These are phyloP conservation scores for Chaetodon trifasciatus DNA, from an alignment of 2,797 vertebrate genomes.

Conservation along the genomic window DNA sequence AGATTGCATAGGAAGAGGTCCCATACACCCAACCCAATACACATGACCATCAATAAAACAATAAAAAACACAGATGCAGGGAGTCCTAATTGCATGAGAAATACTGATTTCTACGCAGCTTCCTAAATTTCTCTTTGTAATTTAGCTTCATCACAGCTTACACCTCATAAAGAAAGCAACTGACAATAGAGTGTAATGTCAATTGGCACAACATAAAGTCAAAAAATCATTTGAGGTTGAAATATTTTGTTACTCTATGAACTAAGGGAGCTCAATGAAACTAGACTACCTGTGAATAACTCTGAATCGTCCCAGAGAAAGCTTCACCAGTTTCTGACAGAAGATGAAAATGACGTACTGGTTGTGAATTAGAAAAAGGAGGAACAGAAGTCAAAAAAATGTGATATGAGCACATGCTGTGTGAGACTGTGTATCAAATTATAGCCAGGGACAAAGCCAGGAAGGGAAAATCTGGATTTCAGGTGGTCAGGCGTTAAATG, in stretches of 20 bases:
- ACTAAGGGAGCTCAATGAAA: background rate
- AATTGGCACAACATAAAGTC: background rate
- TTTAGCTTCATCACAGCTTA: conserved; percentile 15
- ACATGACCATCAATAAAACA: background rate
- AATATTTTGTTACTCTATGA: background rate
- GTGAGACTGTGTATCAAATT: background rate
- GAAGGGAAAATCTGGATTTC: conserved; percentile 1
- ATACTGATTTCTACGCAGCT: background rate
- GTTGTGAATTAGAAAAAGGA: conserved; percentile 1
- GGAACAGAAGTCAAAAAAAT: background rate
- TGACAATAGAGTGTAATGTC: background rate
- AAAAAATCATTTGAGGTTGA: conserved; percentile 2
- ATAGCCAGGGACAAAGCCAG: background rate
- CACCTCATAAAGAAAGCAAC: background rate
- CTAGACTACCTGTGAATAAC: conserved; percentile 16
- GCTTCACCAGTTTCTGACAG: background rate
- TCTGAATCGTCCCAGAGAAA: conserved; percentile 26
- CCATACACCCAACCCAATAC: background rate
- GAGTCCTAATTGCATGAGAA: background rate
- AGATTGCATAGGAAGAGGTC: background rate
- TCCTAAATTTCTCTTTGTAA: background rate
- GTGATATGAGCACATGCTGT: background rate
- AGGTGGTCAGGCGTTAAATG: background rate
- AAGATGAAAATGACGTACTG: background rate
- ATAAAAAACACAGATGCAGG: background rate